Evolutionary conservation across 2,888 invertebrate genomes (phyloP).

Genomic region (Himalopsyche anomala): DNA sequence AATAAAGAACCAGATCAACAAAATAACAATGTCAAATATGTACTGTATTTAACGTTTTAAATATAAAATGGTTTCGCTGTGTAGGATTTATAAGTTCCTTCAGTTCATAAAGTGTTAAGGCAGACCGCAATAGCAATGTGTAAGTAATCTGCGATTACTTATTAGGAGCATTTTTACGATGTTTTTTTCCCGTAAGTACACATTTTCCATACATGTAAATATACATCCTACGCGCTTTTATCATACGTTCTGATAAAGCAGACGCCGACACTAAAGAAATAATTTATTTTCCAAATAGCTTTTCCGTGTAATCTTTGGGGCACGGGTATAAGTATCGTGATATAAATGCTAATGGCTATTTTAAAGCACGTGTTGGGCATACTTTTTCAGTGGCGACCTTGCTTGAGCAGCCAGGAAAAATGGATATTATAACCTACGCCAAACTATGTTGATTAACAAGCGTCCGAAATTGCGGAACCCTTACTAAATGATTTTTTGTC

Average conservation of each 20-base stretch:
- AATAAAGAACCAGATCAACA: no score
- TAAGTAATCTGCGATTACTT: not conserved
- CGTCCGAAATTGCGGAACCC: not conserved
- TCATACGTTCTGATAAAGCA: slow-evolving; percentile 37
- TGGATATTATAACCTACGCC: not conserved
- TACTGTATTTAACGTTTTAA: no score
- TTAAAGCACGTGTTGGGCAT: slow-evolving; percentile 39
- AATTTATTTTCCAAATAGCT: slow-evolving; percentile 43
- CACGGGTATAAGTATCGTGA: slow-evolving; percentile 39
- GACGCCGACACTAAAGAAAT: slow-evolving; percentile 35
- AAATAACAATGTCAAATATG: no score
- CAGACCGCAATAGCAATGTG: no score
- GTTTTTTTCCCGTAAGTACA: not conserved
- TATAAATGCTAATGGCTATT: slow-evolving; percentile 40
- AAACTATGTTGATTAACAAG: not conserved
- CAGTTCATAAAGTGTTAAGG: no score
- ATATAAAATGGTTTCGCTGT: no score
- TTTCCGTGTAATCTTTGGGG: slow-evolving; percentile 42
- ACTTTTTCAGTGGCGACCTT: slow-evolving; percentile 13
- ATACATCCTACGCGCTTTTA: slow-evolving; percentile 3
- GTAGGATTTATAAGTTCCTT: no score
- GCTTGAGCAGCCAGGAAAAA: not conserved
- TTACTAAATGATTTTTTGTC: no score
- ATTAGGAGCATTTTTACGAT: not conserved
- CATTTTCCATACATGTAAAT: slow-evolving; percentile 9